Base-by-base conservation (phyloP, 2,113 vertebrate species). In the Corythaixoides concolor region DNA sequence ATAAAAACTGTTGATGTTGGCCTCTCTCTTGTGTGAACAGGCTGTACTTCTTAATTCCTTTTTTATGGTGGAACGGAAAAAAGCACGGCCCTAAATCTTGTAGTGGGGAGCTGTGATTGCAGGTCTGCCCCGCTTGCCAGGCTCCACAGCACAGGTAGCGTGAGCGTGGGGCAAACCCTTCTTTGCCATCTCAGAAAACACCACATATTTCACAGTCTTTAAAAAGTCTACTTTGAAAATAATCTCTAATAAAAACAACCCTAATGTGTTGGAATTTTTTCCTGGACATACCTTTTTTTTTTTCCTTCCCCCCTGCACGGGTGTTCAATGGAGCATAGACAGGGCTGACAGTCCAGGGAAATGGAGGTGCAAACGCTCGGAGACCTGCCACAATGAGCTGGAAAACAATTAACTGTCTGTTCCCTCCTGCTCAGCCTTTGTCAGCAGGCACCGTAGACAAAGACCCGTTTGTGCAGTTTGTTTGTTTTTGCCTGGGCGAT, bases 381-480 rank as follows among this genome's bases (percentile, higher is more conserved):
- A 74, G 76, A 81, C 24, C 70, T 82, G 81, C 75, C 63, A 88
- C 77, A 58, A 13, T 35, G n/a, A 64, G 81, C 72, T 88, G 23
- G 78, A 75, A 85, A 86, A 95, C 94, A 96, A 90, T 86, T 74
- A 68, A 68, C 72, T 93, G 60, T 53, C 85, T 96, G 91, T 96
- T 96, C 56, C 66, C 30, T 88, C 59, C 75, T 60, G 47, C 55
- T 88, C 1, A 0, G 72, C 77, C 60, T 79, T 82, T 95, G 78
- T 88, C 63, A 83, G 83, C 68, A 78, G 77, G 45, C 27, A 0
- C 0, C 4, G 41, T 3, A 80, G 93, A 97, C 90, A 94, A 89
- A 92, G 91, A 49, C 32, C 2, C 0, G 0, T 93, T 89, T 93
- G 74, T 96, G 83, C 41, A 32, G 28, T 78, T 88, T 59, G 81